phyloP scores from a whole-genome alignment of 1,140 invertebrate genomes.

The Nephila pilipes region DNA sequence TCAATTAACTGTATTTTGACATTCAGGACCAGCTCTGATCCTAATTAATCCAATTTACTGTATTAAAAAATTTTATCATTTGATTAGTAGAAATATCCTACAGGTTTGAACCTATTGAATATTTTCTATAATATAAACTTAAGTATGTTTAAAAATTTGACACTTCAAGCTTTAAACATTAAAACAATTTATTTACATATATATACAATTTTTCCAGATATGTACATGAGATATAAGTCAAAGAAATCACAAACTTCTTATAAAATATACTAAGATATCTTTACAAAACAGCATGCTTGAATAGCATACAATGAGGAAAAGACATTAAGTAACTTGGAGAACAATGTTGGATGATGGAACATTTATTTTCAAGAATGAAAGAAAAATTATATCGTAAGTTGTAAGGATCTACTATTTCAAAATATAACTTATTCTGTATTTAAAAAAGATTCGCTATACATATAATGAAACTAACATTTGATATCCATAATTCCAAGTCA shows the following conservation, averaged over 20 bases:
- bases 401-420: background rate
- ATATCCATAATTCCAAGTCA: too few species aligned
- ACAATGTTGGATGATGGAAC: background rate
- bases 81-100: too few species aligned
- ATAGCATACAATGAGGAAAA: background rate
- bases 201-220: background rate
- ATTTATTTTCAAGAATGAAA: background rate
- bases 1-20: too few species aligned
- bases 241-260: background rate
- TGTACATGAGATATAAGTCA: background rate
- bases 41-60: too few species aligned
- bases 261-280: background rate
- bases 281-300: background rate
- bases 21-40: too few species aligned
- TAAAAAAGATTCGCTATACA: background rate
- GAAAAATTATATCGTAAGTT: background rate
- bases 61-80: too few species aligned
- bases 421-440: background rate
- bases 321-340: background rate
- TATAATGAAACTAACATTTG: too few species aligned
- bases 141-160: background rate
- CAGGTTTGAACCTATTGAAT: too few species aligned
- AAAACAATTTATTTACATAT: constrained; percentile 6
- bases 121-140: too few species aligned
- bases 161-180: background rate